These are phyloP conservation scores for Dusona sp. DNA, from an alignment of 2,888 invertebrate genomes.

Conservation along the genomic window DNA sequence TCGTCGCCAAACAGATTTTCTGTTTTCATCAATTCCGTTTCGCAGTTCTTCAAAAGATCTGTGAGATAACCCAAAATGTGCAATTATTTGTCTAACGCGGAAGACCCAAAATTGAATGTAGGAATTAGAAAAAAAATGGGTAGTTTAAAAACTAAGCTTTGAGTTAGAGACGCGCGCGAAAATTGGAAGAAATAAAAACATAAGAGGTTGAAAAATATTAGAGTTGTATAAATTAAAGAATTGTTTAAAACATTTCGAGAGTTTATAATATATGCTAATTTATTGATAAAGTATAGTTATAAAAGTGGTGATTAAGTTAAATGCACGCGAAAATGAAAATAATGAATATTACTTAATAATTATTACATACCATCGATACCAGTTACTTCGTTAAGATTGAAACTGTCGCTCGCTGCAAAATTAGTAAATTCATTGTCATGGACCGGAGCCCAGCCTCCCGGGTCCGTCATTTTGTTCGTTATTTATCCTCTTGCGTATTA, in stretches of 20 bases:
- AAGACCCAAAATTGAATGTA: conserved; percentile 9
- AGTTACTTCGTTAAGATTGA: conserved; percentile 89
- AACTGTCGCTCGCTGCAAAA: conserved; percentile 86
- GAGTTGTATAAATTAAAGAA: background rate
- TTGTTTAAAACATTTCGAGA: background rate
- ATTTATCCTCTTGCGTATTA: conserved; percentile 47
- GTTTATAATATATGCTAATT: background rate
- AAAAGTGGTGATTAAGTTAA: background rate
- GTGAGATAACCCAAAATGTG: conserved; percentile 76
- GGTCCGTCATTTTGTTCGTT: conserved; percentile 80
- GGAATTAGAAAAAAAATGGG: background rate
- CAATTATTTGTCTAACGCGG: background rate
- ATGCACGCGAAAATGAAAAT: background rate
- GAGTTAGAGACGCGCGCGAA: background rate
- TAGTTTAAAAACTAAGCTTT: background rate
- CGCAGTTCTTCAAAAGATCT: conserved; percentile 89
- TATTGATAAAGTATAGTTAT: background rate
- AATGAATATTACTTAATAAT: conserved; percentile 50
- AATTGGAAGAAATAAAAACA: conserved; percentile 2
- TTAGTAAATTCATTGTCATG: conserved; percentile 83
- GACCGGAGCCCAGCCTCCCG: conserved; percentile 79
- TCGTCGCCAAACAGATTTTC: conserved; percentile 86
- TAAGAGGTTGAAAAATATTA: background rate
- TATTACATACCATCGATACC: conserved; percentile 89
- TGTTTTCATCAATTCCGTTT: conserved; percentile 88